Conservation (phyloP, 2,888 invertebrate species). For the Biston stratarius region DNA sequence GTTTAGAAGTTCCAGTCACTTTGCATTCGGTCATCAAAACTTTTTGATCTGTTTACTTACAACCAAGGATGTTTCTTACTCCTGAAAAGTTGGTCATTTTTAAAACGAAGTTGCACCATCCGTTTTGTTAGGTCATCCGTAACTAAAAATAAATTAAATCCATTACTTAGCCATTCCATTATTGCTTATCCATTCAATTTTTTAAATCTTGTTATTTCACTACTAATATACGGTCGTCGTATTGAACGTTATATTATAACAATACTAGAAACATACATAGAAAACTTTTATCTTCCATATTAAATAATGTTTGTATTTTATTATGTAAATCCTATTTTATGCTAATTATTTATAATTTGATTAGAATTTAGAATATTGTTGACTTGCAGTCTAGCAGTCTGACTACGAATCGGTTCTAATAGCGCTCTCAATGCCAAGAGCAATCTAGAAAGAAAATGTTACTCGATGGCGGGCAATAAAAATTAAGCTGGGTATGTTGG, state of each 20-base stretch:
- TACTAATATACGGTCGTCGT: too few relatives aligned
- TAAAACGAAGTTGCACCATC: conserved; percentile 72
- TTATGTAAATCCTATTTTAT: too few relatives aligned
- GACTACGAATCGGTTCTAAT: too few relatives aligned
- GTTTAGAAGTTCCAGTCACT: not conserved
- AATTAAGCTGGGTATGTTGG: too few relatives aligned
- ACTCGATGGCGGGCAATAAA: too few relatives aligned
- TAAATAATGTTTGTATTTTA: not conserved
- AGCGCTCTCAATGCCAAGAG: too few relatives aligned
- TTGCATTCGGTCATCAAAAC: not conserved
- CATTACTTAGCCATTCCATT: not conserved
- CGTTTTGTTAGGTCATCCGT: conserved; percentile 70
- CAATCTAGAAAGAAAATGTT: too few relatives aligned
- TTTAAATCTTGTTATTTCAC: too few relatives aligned
- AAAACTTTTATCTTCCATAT: conserved; percentile 67
- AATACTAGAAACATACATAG: conserved; percentile 17
- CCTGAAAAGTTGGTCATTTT: conserved; percentile 78
- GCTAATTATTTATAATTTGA: too few relatives aligned
- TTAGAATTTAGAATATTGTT: too few relatives aligned
- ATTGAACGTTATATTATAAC: not conserved
- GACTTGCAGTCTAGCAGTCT: too few relatives aligned
- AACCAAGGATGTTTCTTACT: conserved; percentile 80
- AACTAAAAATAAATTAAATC: conserved; percentile 59
- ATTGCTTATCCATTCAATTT: too few relatives aligned
- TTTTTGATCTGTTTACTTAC: conserved; percentile 57